These are phyloP conservation scores for Physocephala rufipes DNA, from an alignment of 2,888 invertebrate species.

Conservation along the genomic window DNA sequence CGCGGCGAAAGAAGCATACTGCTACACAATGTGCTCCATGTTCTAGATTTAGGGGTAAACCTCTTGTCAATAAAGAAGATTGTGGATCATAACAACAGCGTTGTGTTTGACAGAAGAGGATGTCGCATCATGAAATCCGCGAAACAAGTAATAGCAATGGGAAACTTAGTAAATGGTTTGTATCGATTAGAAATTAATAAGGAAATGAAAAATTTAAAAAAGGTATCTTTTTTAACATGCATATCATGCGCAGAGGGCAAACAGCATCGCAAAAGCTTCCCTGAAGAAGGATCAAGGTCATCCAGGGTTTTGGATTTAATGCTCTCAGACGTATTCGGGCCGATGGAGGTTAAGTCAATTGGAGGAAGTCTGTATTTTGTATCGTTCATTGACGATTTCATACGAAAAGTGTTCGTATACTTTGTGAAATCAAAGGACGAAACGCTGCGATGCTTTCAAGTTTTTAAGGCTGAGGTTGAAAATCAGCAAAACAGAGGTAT, in stretches of 20 bases:
- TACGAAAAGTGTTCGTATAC: slow-evolving; percentile 36
- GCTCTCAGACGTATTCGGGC: slow-evolving; percentile 59
- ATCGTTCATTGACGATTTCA: slow-evolving; percentile 57
- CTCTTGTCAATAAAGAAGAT: slow-evolving; percentile 4
- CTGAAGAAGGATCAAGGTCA: slow-evolving; percentile 40
- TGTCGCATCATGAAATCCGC: neutral
- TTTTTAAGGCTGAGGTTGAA: slow-evolving; percentile 40
- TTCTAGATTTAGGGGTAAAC: slow-evolving; percentile 3
- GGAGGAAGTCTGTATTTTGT: slow-evolving; percentile 56
- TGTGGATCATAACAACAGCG: slow-evolving; percentile 13
- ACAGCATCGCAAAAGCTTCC: slow-evolving; percentile 45
- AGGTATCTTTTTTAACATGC: too few relatives aligned
- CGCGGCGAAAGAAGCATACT: neutral
- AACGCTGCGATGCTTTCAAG: slow-evolving; percentile 14
- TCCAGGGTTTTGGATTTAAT: slow-evolving; percentile 50
- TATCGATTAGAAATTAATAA: neutral
- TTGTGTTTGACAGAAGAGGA: neutral
- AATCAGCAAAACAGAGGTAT: slow-evolving; percentile 34
- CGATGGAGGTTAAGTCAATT: slow-evolving; percentile 54
- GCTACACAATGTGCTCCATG: neutral
- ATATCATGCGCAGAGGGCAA: slow-evolving; percentile 47
- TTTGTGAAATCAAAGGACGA: slow-evolving; percentile 37
- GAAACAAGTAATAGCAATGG: neutral
- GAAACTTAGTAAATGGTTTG: slow-evolving; percentile 2
- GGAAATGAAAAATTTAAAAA: too few relatives aligned